Conservation (phyloP, 2,797 vertebrate genomes). For the Graptemys geographica region DNA sequence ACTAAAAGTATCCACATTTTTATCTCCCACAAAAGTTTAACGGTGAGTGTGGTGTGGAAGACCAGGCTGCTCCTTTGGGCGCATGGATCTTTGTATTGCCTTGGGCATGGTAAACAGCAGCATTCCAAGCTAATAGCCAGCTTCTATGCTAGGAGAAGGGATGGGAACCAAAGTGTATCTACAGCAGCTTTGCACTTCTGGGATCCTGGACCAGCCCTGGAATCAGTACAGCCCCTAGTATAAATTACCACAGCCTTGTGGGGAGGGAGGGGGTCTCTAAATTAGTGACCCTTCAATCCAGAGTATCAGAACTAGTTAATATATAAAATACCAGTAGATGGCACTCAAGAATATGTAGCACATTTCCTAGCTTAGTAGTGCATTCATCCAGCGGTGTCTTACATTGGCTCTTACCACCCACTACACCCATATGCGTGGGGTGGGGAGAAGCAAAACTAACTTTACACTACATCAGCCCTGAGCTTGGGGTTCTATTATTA, state of each 20-base stretch:
- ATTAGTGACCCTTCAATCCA: background rate
- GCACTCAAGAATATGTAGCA: background rate
- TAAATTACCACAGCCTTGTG: background rate
- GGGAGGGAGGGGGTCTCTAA: background rate
- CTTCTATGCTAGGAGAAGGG: background rate
- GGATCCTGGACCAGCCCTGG: background rate
- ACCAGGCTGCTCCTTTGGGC: fast-evolving
- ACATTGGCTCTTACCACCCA: background rate
- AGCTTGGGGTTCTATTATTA: fast-evolving
- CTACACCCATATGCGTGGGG: fast-evolving
- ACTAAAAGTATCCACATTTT: background rate
- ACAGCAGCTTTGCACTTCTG: background rate
- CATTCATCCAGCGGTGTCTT: background rate
- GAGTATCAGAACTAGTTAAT: background rate
- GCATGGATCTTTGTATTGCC: fast-evolving
- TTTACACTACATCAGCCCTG: fast-evolving
- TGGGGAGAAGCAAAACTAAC: fast-evolving
- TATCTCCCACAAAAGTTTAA: background rate
- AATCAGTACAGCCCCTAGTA: background rate
- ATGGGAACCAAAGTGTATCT: background rate
- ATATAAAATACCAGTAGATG: conserved; percentile 10
- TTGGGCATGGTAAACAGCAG: fast-evolving
- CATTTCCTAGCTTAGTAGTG: fast-evolving
- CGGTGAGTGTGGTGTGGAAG: fast-evolving
- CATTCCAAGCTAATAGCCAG: background rate